Evolutionary conservation across 2,113 vertebrate species (phyloP), one percentile per base, ranked within the genome.

Genomic region (Pungitius pungitius): DNA sequence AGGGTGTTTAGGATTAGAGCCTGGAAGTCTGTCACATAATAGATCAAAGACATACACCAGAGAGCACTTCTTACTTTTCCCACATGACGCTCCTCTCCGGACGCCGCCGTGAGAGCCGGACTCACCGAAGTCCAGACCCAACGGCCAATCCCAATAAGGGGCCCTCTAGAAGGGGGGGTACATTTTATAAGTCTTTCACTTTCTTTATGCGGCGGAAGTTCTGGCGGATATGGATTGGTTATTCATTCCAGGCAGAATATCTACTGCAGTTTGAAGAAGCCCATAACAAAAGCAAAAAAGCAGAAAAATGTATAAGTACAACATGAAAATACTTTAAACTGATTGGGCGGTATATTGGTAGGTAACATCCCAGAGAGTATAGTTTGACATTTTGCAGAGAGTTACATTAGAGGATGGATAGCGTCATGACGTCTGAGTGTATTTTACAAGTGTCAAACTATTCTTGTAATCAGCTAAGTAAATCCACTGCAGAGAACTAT

Each of bases 11-110:
- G 85, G 91, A 92, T 93, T 93, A 92, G 81, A 74, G 85, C 81
- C 88, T 92, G 91, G 82, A 92, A 90, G 87, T 88, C 88, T 90
- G 86, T 66, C 47, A 91, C 92, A 94, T 93, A 93, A 93, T 89
- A 90, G 91, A 94, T 93, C 92, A 94, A 93, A 93, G 91, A 86
- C 72, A 81, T 71, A 64, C 77, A 88, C 75, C 85, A 52, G 68
- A 85, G 78, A 87, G 81, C 78, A 79, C 72, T 77, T 78, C 67
- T 84, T 85, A 75, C 54, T 73, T 89, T 89, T 81, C 85, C 78
- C 88, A 89, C 88, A 68, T 67, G 80, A 76, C 33, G 67, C 54
- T 82, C 84, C 80, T 84, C 82, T 81, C 90, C 80, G 85, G 58
- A 47, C 75, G 57, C 58, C 30, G 57, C 60, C n/a, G 37, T n/a